Evolutionary conservation across 1,140 invertebrate genomes (phyloP), one percentile per base, ranked within the genome.

Genomic region (Anastrepha obliqua): DNA sequence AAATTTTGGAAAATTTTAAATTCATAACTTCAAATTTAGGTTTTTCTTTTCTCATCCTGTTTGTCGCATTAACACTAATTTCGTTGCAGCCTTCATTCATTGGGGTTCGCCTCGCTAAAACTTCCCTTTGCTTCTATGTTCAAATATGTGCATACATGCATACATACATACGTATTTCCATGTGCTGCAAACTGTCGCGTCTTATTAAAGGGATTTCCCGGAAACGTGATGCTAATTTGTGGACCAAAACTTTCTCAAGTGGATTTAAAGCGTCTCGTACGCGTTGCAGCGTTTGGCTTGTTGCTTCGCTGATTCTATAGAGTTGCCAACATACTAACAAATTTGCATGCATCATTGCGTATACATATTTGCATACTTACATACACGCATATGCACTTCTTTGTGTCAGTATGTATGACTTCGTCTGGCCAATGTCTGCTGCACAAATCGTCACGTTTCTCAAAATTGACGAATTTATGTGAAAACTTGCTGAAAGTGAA

Each of bases 181-280:
- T 15, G 3, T 4, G 20, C 74, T 42, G 7, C 20, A 59, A 86
- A 44, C 59, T 87, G 86, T 70, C 86, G 64, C 86, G 86, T 60
- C 85, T 51, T 47, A 87, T 87, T 87, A 87, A 87, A 62, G 44
- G 86, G 86, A 87, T 87, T 87, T 87, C 47, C 86, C 64, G 17
- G 86, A 87, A 70, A 58, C 86, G 86, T 87, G 86, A 67, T 87
- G 86, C 39, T 87, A 86, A 86, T 86, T 60, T 65, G 85, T 62
- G 17, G 85, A 60, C 17, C 51, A 81, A 81, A 81, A 81, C 47
- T 81, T 81, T 81, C 20, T 55, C 2, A 58, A 81, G 74, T 81
- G 74, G 74, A 81, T 81, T 81, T 81, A 42, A 13, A 13, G 74
- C 74, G 74, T 81, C 74, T 42, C 47, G 74, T 55, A 55, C 51